phyloP scores from a whole-genome alignment of 2,888 invertebrate genomes.

The Drosophila buzzatii region DNA sequence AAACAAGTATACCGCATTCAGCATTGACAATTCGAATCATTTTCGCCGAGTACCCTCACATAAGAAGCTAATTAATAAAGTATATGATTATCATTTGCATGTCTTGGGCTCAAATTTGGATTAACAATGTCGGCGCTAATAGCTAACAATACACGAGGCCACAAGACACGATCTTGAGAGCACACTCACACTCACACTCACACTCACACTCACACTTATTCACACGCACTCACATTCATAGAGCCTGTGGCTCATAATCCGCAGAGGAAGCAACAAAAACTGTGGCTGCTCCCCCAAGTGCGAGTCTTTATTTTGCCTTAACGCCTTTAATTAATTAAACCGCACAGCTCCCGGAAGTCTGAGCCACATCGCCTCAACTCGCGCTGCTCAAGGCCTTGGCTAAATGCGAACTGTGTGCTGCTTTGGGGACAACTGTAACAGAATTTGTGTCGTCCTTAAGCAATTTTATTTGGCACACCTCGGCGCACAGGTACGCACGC shows the following conservation, averaged over 20 bases:
- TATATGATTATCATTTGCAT: conserved; percentile 7
- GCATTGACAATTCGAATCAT: background rate
- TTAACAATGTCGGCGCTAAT: conserved; percentile 30
- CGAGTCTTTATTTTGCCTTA: conserved; percentile 65
- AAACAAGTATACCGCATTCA: background rate
- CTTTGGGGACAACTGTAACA: conserved; percentile 34
- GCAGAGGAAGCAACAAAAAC: background rate
- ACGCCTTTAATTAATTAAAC: conserved; percentile 80
- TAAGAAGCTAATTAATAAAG: background rate
- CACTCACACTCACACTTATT: background rate
- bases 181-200: conserved; percentile 4
- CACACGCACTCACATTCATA: conserved; percentile 6
- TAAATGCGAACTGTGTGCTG: background rate
- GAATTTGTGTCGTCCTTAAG: conserved; percentile 52
- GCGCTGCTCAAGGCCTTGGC: conserved; percentile 3
- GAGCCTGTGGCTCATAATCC: too few relatives aligned
- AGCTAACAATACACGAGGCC: conserved; percentile 13
- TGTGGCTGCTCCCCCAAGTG: conserved; percentile 40
- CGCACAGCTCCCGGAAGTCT: conserved; percentile 65
- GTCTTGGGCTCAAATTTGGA: background rate
- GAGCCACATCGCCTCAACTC: background rate
- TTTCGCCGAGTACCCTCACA: background rate
- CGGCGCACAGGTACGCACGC: conserved; percentile 12
- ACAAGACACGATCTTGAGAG: background rate
- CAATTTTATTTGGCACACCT: conserved; percentile 48